phyloP scores from a whole-genome alignment of 2,888 invertebrate species.

The Idaea dimidiata region DNA sequence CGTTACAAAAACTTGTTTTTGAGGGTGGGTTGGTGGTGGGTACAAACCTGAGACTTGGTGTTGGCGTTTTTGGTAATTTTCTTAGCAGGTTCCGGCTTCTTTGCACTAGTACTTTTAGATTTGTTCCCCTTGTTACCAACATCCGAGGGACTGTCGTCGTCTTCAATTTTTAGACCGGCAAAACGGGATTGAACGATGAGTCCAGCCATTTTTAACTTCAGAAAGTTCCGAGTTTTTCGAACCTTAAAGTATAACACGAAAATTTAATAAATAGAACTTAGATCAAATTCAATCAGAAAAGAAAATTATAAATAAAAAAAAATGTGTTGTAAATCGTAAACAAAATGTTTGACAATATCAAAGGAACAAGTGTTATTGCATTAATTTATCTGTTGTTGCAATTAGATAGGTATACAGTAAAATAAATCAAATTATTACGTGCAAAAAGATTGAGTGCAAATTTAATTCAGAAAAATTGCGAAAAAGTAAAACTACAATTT shows the following conservation, averaged over 20 bases:
- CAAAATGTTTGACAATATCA: neutral
- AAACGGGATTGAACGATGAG: conserved; percentile 87
- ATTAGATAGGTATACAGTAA: neutral
- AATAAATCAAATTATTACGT: neutral
- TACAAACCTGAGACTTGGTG: conserved; percentile 52
- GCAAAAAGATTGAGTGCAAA: neutral
- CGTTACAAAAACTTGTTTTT: neutral
- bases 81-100: conserved; percentile 60
- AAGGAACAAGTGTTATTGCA: neutral
- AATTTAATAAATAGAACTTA: neutral
- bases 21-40: neutral
- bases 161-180: conserved; percentile 87
- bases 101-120: conserved; percentile 46
- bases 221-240: neutral
- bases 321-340: neutral
- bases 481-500: neutral
- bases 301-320: neutral
- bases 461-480: neutral
- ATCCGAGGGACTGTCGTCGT: conserved; percentile 79
- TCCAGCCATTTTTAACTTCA: conserved; percentile 76
- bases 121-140: conserved; percentile 66
- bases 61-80: conserved; percentile 39
- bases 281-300: no score
- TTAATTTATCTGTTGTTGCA: neutral
- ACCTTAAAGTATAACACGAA: neutral